Evolutionary conservation across 2,888 invertebrate genomes (phyloP).

Genomic region (Agrochola litura): DNA sequence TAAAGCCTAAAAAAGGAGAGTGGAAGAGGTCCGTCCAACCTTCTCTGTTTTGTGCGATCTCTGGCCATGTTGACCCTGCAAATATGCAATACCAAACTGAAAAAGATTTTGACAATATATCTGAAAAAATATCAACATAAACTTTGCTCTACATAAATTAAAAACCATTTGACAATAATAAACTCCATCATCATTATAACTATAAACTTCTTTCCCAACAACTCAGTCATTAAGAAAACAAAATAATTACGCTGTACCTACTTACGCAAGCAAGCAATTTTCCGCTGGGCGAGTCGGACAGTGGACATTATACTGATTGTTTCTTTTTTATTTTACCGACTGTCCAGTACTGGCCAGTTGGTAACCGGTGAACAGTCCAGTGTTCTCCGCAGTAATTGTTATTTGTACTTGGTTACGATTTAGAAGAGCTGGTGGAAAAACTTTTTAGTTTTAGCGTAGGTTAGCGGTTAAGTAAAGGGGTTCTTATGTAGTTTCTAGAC

Average conservation of each 20-base stretch:
- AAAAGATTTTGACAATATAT: too few species aligned
- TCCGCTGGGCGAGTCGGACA: constrained; percentile 55
- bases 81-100: too few species aligned
- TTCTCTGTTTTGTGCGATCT: too few species aligned
- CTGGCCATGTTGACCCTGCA: too few species aligned
- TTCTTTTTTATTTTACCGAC: constrained; percentile 53
- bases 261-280: constrained; percentile 64
- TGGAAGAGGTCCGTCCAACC: too few species aligned
- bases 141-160: background rate
- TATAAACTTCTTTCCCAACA: constrained; percentile 48
- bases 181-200: constrained; percentile 11
- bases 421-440: background rate
- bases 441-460: background rate
- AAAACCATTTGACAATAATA: background rate
- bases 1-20: too few species aligned
- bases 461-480: too few species aligned
- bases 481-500: background rate
- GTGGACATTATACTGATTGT: constrained; percentile 58
- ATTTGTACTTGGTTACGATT: constrained; percentile 30
- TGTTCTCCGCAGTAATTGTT: constrained; percentile 40
- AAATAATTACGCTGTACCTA: constrained; percentile 59
- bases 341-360: constrained; percentile 5
- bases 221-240: constrained; percentile 62
- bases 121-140: too few species aligned
- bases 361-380: constrained; percentile 33